Percentiles rank a stretch among this genome's conserved stretches.
Evolutionary conservation across 92 coral and sea anemone species (phyloP).

Genomic region (Siderastrea siderea): DNA sequence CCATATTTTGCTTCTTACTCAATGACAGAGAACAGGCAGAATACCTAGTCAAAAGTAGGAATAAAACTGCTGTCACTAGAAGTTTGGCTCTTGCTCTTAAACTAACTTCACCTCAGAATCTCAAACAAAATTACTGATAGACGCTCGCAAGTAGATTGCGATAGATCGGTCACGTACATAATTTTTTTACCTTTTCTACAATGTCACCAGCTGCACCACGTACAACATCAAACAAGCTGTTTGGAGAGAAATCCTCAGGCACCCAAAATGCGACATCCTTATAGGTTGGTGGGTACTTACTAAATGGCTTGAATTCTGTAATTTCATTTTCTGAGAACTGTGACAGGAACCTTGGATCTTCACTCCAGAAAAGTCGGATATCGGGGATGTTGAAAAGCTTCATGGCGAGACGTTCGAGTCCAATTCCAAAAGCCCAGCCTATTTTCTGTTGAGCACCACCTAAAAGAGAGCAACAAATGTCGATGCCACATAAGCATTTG

Average conservation of each 20-base stretch:
- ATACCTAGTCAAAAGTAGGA: no score
- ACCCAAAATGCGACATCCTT: slow-evolving; percentile 96
- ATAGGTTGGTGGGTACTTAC: slow-evolving; percentile 95
- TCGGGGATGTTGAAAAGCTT: slow-evolving; percentile 95
- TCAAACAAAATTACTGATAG: no score
- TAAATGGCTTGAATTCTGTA: slow-evolving; percentile 92
- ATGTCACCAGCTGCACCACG: slow-evolving; percentile 96
- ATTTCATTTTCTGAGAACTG: slow-evolving; percentile 84
- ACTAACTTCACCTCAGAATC: no score
- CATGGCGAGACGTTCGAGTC: slow-evolving; percentile 98
- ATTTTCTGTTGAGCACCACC: slow-evolving; percentile 95
- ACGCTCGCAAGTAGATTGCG: neutral
- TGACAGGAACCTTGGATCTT: slow-evolving; percentile 84
- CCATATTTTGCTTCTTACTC: no score
- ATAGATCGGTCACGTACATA: neutral
- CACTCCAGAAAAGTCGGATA: slow-evolving; percentile 97
- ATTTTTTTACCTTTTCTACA: slow-evolving; percentile 86
- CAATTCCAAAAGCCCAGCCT: slow-evolving; percentile 99
- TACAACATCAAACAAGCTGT: slow-evolving; percentile 92
- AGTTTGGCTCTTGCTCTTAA: no score
- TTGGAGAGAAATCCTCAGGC: slow-evolving; percentile 82
- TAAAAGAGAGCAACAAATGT: neutral
- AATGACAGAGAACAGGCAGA: no score
- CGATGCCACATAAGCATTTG: neutral
- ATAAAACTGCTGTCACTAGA: no score